Evolutionary conservation across 2,888 invertebrate genomes (phyloP).

Genomic region (Sceliomorpha sp.): DNA sequence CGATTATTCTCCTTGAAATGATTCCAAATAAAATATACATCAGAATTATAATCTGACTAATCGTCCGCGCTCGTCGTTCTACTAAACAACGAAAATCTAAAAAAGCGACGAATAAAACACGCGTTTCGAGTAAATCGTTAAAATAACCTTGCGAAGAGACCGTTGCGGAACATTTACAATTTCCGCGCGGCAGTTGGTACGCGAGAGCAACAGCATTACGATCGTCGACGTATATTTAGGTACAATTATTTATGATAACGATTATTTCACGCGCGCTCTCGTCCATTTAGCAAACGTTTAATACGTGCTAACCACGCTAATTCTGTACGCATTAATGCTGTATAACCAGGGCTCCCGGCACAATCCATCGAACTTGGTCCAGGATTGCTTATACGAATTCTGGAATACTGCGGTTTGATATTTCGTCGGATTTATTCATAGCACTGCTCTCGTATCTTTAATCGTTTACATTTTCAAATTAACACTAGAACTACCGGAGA

Average conservation of each 20-base stretch:
- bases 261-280: slow-evolving; percentile 75
- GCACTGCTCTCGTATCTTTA: too few relatives aligned
- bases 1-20: too few relatives aligned
- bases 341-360: slow-evolving; percentile 24
- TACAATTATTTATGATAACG: slow-evolving; percentile 78
- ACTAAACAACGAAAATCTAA: too few relatives aligned
- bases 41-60: too few relatives aligned
- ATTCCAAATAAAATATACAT: too few relatives aligned
- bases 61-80: too few relatives aligned
- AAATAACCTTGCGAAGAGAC: slow-evolving; percentile 40
- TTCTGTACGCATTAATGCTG: slow-evolving; percentile 68
- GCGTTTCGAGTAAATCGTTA: slow-evolving; percentile 37
- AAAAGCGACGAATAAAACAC: too few relatives aligned
- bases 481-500: too few relatives aligned
- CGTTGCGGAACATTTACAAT: slow-evolving; percentile 55
- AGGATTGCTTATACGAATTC: slow-evolving; percentile 42
- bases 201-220: slow-evolving; percentile 57
- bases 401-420: slow-evolving; percentile 33
- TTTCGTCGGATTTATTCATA: background rate
- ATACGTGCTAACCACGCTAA: slow-evolving; percentile 74
- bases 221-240: slow-evolving; percentile 73
- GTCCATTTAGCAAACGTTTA: slow-evolving; percentile 76
- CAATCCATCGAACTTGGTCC: slow-evolving; percentile 21
- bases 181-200: slow-evolving; percentile 61
- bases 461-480: too few relatives aligned